Conservation (phyloP, 2,888 invertebrate species). For the Rotaria socialis region DNA sequence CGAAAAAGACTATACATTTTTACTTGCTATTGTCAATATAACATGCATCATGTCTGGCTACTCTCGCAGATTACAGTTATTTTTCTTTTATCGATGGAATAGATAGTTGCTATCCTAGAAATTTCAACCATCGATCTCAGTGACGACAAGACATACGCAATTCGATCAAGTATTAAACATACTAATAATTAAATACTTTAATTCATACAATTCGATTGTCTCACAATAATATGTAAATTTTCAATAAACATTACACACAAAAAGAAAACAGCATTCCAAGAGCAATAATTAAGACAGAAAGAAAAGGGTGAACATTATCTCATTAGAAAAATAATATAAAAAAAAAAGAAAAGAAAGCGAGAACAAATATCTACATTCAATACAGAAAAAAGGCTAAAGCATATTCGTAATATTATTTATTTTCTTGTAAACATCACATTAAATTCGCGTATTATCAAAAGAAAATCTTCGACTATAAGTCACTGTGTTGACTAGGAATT, state of each 20-base stretch:
- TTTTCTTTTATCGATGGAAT: no score
- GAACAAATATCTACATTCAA: neutral
- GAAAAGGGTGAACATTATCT: neutral
- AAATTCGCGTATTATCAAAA: constrained; percentile 2
- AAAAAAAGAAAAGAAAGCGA: neutral
- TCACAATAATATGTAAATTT: neutral
- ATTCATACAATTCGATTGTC: neutral
- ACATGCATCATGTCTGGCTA: no score
- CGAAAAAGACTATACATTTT: no score
- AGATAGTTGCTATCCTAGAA: no score
- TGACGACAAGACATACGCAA: no score
- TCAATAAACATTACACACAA: neutral
- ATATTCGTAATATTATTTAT: neutral
- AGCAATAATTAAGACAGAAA: constrained; percentile 9
- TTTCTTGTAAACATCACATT: constrained; percentile 4
- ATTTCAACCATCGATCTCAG: no score
- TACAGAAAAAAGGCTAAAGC: neutral
- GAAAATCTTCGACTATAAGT: neutral
- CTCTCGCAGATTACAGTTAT: no score
- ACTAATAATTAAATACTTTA: neutral
- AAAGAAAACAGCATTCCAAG: neutral
- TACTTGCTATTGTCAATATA: no score
- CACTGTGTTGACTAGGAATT: constrained; percentile 20
- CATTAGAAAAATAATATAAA: constrained; percentile 14
- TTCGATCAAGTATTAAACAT: no score